Evolutionary conservation across 2,797 vertebrate species (phyloP).

Genomic region (Alectoris magna): DNA sequence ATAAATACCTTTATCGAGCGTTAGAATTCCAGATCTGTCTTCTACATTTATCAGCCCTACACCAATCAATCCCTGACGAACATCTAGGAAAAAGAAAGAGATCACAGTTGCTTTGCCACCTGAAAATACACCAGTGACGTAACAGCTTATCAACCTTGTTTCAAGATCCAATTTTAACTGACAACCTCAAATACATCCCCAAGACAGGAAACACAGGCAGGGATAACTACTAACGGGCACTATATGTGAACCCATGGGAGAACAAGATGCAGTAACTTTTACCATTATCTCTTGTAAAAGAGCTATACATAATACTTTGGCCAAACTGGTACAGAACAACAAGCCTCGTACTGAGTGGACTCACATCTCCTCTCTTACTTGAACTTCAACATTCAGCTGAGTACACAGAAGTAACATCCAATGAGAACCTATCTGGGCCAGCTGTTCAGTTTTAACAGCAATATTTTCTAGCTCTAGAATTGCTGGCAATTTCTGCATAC

Average conservation of each 20-base stretch:
- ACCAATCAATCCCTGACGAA: conserved; percentile 93
- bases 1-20: conserved; percentile 93
- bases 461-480: not conserved
- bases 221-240: not conserved
- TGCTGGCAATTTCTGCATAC: not conserved
- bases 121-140: not conserved
- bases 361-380: not conserved
- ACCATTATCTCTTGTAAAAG: not conserved
- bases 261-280: not conserved
- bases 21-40: conserved; percentile 90
- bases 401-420: fast-evolving
- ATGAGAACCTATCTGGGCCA: not conserved
- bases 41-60: conserved; percentile 97
- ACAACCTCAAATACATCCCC: not conserved
- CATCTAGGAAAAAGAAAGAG: conserved; percentile 82
- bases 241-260: fast-evolving
- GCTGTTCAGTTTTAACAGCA: not conserved
- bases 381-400: not conserved
- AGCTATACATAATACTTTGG: not conserved
- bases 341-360: not conserved
- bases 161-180: not conserved
- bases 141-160: not conserved
- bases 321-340: not conserved
- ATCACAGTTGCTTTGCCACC: not conserved
- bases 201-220: not conserved